A percentile compares a stretch with the other conserved stretches of the same genome.
Conservation (phyloP, 2,888 invertebrate genomes). For the Lasioglossum oenotherae region DNA sequence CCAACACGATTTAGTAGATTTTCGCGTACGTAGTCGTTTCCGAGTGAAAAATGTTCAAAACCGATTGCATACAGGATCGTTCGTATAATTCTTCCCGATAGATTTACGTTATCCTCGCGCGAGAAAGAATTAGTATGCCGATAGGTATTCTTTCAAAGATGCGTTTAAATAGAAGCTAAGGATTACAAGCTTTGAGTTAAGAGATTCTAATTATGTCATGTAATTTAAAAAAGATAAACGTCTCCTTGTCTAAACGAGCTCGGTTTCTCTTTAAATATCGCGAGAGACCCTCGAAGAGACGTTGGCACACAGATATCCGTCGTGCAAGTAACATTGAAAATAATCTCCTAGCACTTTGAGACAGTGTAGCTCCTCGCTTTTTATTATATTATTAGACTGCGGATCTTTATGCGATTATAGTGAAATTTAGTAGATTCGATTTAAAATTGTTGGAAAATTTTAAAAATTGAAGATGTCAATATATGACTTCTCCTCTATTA, state of each 20-base stretch:
- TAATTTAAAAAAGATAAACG: slow-evolving; percentile 40
- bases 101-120: slow-evolving; percentile 39
- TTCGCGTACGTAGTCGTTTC: neutral
- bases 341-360: slow-evolving; percentile 25
- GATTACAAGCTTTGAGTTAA: slow-evolving; percentile 49
- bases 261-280: slow-evolving; percentile 17
- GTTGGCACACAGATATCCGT: slow-evolving; percentile 17
- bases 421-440: too few relatives aligned
- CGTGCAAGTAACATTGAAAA: slow-evolving; percentile 41
- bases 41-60: neutral
- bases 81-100: slow-evolving; percentile 45
- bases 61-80: slow-evolving; percentile 36
- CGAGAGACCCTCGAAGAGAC: slow-evolving; percentile 9
- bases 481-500: too few relatives aligned
- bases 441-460: too few relatives aligned
- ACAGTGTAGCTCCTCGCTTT: slow-evolving; percentile 17
- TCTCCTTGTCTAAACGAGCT: slow-evolving; percentile 19
- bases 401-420: too few relatives aligned
- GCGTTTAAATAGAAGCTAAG: slow-evolving; percentile 53
- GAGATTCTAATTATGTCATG: slow-evolving; percentile 47
- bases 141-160: slow-evolving; percentile 39
- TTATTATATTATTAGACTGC: slow-evolving; percentile 22
- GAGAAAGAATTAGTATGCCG: slow-evolving; percentile 29
- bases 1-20: slow-evolving; percentile 30
- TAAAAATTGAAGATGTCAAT: too few relatives aligned